Percentiles rank a stretch among this genome's conserved stretches.
Evolutionary conservation across 1,140 invertebrate species (phyloP).

Genomic region (Heliothis virescens): DNA sequence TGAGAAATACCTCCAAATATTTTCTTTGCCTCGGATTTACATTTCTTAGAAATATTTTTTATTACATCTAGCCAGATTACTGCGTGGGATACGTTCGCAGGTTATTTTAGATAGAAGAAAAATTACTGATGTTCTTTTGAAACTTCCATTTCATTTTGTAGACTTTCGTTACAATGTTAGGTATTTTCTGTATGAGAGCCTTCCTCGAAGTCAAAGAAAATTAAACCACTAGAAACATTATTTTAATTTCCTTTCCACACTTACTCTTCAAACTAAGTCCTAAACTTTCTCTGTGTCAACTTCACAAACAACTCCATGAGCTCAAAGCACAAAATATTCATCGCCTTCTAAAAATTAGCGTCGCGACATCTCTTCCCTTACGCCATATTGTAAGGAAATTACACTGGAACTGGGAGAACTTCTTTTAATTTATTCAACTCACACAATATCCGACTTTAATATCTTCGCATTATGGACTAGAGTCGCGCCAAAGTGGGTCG

Average conservation of each 20-base stretch:
- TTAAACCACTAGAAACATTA: too few relatives aligned
- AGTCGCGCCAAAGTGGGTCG: slow-evolving; percentile 7
- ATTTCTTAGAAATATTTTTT: too few relatives aligned
- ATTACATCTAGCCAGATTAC: too few relatives aligned
- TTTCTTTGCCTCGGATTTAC: not conserved
- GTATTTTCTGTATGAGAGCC: too few relatives aligned
- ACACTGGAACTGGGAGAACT: slow-evolving; percentile 58
- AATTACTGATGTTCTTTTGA: too few relatives aligned
- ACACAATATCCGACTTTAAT: slow-evolving; percentile 53
- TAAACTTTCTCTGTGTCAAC: not conserved
- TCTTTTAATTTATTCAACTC: slow-evolving; percentile 60
- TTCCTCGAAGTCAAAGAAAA: too few relatives aligned
- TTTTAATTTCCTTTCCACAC: not conserved
- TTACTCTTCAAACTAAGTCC: slow-evolving; percentile 6
- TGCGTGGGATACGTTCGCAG: too few relatives aligned
- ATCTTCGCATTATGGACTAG: slow-evolving; percentile 38
- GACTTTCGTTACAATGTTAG: too few relatives aligned
- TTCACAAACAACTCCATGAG: slow-evolving; percentile 15
- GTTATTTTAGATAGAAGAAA: too few relatives aligned
- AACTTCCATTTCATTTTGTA: too few relatives aligned
- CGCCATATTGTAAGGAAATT: slow-evolving; percentile 60
- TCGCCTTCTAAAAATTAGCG: slow-evolving; percentile 2
- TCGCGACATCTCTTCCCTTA: slow-evolving; percentile 52
- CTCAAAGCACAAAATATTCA: slow-evolving; percentile 14
- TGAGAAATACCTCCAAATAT: not conserved